A percentile compares a stretch with the other conserved stretches of the same genome.
phyloP scores from a whole-genome alignment of 2,113 vertebrate species.

The Protobothrops mucrosquamatus region DNA sequence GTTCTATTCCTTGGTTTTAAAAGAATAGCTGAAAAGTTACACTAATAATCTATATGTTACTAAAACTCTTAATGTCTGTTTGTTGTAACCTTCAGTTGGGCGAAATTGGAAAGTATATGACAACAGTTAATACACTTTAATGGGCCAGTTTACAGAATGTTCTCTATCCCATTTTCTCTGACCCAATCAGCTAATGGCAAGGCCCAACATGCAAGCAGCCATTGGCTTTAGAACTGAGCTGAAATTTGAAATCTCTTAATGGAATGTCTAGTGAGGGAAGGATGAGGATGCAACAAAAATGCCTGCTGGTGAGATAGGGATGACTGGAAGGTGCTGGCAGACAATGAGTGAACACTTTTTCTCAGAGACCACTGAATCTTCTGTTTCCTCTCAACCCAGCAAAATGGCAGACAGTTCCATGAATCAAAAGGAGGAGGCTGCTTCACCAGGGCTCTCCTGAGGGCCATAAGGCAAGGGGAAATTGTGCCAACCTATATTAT shows the following conservation, averaged over 20 bases:
- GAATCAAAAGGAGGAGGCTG: no score
- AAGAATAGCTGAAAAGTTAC: slow-evolving; percentile 9
- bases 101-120: neutral
- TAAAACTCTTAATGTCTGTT: neutral
- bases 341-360: no score
- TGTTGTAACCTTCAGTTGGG: neutral
- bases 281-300: neutral
- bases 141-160: neutral
- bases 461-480: no score
- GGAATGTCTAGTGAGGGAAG: neutral
- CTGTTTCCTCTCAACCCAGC: no score
- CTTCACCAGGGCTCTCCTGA: no score
- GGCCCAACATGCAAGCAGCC: neutral
- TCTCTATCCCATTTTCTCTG: neutral
- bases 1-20: slow-evolving; percentile 21
- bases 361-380: no score
- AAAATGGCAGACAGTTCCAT: no score
- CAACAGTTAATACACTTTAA: neutral
- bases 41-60: neutral
- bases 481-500: no score
- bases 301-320: neutral
- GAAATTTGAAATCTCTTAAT: neutral
- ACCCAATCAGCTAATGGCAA: neutral
- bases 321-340: neutral
- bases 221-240: neutral